Percentiles rank a stretch among this genome's conserved stretches.
Conservation (phyloP, 2,113 vertebrate genomes). For the Microtus pennsylvanicus region DNA sequence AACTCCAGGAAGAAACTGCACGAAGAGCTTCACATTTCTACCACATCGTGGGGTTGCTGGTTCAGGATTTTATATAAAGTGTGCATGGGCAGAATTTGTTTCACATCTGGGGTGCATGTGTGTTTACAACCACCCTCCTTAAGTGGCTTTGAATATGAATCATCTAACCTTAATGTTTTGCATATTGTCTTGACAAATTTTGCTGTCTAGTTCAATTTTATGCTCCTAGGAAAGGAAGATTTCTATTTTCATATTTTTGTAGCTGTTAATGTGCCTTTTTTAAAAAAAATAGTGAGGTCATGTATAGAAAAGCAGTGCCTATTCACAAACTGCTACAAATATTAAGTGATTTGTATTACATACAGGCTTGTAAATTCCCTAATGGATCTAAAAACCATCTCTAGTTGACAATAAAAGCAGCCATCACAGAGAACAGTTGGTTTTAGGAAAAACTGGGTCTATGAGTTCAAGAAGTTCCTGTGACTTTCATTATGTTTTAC, state of each 20-base stretch:
- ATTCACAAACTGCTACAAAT: conserved; percentile 36
- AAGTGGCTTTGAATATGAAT: not conserved
- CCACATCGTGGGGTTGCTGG: not conserved
- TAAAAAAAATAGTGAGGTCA: not conserved
- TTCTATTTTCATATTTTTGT: conserved; percentile 47
- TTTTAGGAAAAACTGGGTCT: not conserved
- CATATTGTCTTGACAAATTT: conserved; percentile 30
- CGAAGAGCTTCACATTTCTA: not conserved
- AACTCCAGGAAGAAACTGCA: conserved; percentile 26
- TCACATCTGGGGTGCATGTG: conserved; percentile 1
- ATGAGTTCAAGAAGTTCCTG: not conserved
- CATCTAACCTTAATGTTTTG: conserved; percentile 14
- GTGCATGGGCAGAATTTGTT: not conserved
- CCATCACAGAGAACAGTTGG: not conserved
- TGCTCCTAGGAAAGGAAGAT: not conserved
- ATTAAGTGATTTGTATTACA: not conserved
- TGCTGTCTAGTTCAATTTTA: conserved; percentile 31
- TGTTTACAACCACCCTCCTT: conserved; percentile 15
- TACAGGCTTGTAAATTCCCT: not conserved
- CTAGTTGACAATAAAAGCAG: not conserved
- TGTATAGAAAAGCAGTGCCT: conserved; percentile 25
- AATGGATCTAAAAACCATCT: not conserved
- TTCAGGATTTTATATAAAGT: conserved; percentile 44
- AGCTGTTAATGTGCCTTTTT: not conserved
- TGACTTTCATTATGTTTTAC: not conserved